Base-by-base conservation (phyloP, 1,140 invertebrate genomes). In the Hirudo medicinalis region DNA sequence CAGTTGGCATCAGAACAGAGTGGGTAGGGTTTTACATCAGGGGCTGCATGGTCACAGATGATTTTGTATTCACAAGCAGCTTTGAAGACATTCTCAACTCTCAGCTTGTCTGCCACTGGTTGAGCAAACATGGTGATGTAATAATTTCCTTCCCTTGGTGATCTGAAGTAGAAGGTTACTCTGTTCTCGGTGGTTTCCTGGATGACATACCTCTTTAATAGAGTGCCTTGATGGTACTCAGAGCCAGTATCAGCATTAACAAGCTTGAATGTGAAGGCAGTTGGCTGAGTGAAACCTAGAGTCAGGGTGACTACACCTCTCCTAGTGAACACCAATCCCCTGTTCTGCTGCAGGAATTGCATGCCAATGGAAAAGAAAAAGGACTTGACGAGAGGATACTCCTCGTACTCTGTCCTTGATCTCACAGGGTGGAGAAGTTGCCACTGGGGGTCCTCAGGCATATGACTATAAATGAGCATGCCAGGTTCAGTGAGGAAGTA, bases 401-500 rank as follows among this genome's bases (percentile, higher is more conserved):
- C 80, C 72, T 82, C 80, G 76, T 80, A 82, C 72, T 82, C 79
- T 17, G 76, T 72, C 69, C 80, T 75, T 19, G 55, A 79, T 73
- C 6, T 76, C 76, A 43, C 76, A 71, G 36, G 77, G 71, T 11
- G 40, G 27, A 82, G 74, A 29, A 82, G 78, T 73, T 82, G 79
- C 81, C 81, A 82, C 70, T 78, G 75, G 0, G 76, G 75, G 43
- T 79, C 78, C 75, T 82, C 80, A 13, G 80, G 78, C 77, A 79
- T 81, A 74, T 82, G 81, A 69, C 79, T 81, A 77, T 82, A 82
- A 74, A 80, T 79, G 25, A 81, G 76, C 67, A 81, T 80, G 69
- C 80, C 78, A 17, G 81, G 81, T 69, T 82, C 80, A 13, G 80
- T 80, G 76, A 82, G 76, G 76, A 82, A 82, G 76, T 82, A 82